phyloP scores from a whole-genome alignment of 2,113 vertebrate genomes.

The Motacilla alba region DNA sequence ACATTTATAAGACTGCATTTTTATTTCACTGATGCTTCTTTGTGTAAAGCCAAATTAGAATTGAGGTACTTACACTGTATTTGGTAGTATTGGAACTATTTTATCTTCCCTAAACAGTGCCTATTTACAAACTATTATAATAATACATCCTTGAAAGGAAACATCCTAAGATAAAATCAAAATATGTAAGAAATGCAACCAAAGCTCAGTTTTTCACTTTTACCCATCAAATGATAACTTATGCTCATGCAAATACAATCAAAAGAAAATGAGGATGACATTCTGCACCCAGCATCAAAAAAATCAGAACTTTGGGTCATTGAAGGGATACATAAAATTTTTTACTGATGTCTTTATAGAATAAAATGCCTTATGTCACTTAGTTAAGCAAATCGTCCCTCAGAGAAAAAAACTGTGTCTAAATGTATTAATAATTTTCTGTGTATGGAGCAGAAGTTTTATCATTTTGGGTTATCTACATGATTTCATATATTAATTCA shows the following conservation, averaged over 20 bases:
- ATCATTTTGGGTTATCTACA: neutral
- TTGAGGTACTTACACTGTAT: neutral
- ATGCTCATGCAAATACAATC: neutral
- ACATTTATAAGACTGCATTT: neutral
- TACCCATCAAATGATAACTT: neutral
- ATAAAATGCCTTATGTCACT: neutral
- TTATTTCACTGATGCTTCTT: neutral
- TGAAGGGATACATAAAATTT: neutral
- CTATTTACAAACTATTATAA: neutral
- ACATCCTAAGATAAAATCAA: neutral
- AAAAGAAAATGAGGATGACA: neutral
- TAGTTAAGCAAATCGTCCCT: neutral
- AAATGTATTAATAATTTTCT: neutral
- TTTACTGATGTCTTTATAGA: neutral
- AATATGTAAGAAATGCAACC: neutral
- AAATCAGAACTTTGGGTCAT: neutral
- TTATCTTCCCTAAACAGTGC: neutral
- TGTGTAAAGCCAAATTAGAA: neutral
- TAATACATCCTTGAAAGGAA: neutral
- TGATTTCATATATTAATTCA: neutral
- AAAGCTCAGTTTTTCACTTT: neutral
- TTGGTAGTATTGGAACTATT: neutral
- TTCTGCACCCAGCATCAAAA: neutral
- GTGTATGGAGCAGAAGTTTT: neutral
- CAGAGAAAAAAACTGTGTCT: neutral